Percentiles rank a stretch among this genome's conserved stretches.
Evolutionary conservation across 1,140 invertebrate species (phyloP).

Genomic region (Littorina saxatilis): DNA sequence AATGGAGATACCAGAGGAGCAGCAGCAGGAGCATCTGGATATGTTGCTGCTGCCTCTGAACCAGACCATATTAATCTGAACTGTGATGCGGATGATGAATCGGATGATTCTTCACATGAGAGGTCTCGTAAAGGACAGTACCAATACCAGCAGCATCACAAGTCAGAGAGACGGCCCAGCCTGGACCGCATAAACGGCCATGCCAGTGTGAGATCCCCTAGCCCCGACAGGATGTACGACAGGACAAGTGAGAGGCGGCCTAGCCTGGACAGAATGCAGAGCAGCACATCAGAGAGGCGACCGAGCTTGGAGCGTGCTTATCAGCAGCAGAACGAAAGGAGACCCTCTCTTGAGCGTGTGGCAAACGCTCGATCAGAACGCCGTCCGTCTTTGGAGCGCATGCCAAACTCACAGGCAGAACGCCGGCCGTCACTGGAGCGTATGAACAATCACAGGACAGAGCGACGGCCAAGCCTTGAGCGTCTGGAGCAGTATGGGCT

Average conservation of each 20-base stretch:
- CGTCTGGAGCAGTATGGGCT: neutral
- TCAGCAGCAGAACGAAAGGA: neutral
- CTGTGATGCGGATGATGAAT: slow-evolving; percentile 21
- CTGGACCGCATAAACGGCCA: neutral
- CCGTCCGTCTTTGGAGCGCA: neutral
- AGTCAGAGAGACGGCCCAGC: neutral
- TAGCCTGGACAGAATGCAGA: neutral
- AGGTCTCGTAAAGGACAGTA: slow-evolving; percentile 12
- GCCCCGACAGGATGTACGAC: neutral
- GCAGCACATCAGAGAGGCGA: neutral
- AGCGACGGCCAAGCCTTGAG: slow-evolving; percentile 4
- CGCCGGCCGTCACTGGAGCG: neutral
- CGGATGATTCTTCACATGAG: neutral
- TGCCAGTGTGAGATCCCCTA: neutral
- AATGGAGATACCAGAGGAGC: too few species aligned
- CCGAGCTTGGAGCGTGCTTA: neutral
- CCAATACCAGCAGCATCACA: too few species aligned
- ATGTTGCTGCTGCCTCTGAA: too few species aligned
- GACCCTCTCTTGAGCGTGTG: neutral
- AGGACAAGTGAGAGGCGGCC: neutral
- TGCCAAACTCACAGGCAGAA: neutral
- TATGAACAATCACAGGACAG: neutral
- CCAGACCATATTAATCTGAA: neutral
- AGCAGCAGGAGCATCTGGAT: too few species aligned
- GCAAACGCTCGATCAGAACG: neutral